Conservation (phyloP, 2,888 invertebrate genomes). For the Linnaemya tessellans region DNA sequence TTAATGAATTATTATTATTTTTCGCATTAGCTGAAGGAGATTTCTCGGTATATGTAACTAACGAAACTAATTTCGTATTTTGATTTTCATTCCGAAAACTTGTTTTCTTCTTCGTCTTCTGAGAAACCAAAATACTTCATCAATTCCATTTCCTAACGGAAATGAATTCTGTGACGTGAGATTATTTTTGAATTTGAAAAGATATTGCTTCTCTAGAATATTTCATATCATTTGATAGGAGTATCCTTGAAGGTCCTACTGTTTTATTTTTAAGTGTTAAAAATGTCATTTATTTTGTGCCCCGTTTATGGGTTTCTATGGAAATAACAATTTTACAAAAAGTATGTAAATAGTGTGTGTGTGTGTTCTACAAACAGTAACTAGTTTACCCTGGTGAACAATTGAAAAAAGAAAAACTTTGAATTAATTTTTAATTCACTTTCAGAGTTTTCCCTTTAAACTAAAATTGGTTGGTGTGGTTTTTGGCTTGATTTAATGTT, state of each 20-base stretch:
- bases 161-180: too few relatives aligned
- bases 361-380: background rate
- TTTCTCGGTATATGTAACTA: too few relatives aligned
- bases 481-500: constrained; percentile 7
- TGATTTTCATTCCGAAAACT: too few relatives aligned
- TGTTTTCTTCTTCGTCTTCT: too few relatives aligned
- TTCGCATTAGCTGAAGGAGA: too few relatives aligned
- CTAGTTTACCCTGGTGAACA: background rate
- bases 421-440: background rate
- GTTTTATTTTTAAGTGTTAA: constrained; percentile 58
- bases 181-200: background rate
- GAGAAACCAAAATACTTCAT: too few relatives aligned
- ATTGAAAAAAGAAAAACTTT: background rate
- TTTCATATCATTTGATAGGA: background rate
- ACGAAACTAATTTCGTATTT: too few relatives aligned
- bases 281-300: constrained; percentile 61
- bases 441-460: background rate
- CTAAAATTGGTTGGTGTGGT: constrained; percentile 13
- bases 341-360: too few relatives aligned
- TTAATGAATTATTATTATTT: too few relatives aligned
- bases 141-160: too few relatives aligned
- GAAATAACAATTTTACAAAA: too few relatives aligned
- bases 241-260: background rate
- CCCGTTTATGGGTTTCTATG: constrained; percentile 34
- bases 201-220: background rate